Evolutionary conservation across 2,113 vertebrate genomes (phyloP).

Genomic region (Embiotoca jacksoni): DNA sequence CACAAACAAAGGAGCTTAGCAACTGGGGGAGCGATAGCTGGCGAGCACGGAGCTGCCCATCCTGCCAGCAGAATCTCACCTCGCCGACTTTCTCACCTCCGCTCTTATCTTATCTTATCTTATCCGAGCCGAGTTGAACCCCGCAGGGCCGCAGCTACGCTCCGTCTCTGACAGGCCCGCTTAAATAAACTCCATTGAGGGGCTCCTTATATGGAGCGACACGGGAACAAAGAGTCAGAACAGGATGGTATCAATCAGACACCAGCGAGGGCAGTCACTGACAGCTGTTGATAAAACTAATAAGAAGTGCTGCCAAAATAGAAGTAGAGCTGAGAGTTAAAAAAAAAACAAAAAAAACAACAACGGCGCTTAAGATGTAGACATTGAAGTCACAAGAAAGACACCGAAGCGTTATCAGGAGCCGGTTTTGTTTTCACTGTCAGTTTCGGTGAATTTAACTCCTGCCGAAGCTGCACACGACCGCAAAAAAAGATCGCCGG

Average conservation of each 20-base stretch:
- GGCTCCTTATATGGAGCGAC: slow-evolving; percentile 54
- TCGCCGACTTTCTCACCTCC: slow-evolving; percentile 68
- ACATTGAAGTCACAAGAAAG: neutral
- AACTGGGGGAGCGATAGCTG: slow-evolving; percentile 60
- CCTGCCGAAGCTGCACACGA: neutral
- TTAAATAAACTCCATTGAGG: slow-evolving; percentile 52
- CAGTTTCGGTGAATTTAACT: slow-evolving; percentile 4
- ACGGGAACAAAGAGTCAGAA: slow-evolving; percentile 61
- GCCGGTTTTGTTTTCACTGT: neutral
- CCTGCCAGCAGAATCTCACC: slow-evolving; percentile 50
- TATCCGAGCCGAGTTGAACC: slow-evolving; percentile 53
- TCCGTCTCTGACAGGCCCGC: slow-evolving; percentile 55
- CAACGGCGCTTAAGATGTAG: neutral
- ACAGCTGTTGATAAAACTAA: slow-evolving; percentile 52
- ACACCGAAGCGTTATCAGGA: neutral
- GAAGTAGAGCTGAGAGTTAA: neutral
- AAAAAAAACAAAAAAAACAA: slow-evolving; percentile 19
- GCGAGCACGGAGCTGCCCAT: slow-evolving; percentile 45
- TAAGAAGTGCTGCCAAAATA: slow-evolving; percentile 13
- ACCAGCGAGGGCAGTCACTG: slow-evolving; percentile 32
- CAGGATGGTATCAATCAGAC: slow-evolving; percentile 64
- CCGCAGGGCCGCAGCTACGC: slow-evolving; percentile 57
- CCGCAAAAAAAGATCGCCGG: no score
- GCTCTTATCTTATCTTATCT: slow-evolving; percentile 73
- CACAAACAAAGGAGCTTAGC: slow-evolving; percentile 81